Evolutionary conservation across 2,797 vertebrate species (phyloP).

Genomic region (Botia kubotai): DNA sequence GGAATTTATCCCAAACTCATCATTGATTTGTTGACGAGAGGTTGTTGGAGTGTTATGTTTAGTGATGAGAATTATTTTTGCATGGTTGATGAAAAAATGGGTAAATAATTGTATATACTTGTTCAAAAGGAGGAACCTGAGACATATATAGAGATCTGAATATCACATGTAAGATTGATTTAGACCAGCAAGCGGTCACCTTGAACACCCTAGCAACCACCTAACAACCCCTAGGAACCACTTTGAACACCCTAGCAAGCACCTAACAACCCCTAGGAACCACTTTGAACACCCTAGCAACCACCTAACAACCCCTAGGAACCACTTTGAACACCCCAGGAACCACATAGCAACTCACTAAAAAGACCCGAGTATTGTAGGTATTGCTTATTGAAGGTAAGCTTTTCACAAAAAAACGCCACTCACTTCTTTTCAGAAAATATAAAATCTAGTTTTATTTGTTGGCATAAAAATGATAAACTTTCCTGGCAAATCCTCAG

Average conservation of each 20-base stretch:
- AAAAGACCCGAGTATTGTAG: not conserved
- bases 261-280: not conserved
- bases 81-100: no score
- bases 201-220: not conserved
- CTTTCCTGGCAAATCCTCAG: conserved; percentile 2
- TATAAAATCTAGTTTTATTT: not conserved
- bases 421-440: not conserved
- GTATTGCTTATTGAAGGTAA: no score
- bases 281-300: not conserved
- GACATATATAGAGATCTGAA: not conserved
- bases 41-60: no score
- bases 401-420: not conserved
- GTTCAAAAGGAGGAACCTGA: not conserved
- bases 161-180: no score
- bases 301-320: not conserved
- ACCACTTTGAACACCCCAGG: not conserved
- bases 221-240: not conserved
- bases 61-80: not conserved
- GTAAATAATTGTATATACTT: no score
- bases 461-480: not conserved
- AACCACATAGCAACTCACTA: not conserved
- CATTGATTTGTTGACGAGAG: no score
- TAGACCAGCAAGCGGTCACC: not conserved
- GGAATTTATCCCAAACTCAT: not conserved
- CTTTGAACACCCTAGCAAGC: not conserved